Conservation (phyloP, 53 echinoderm and acorn worm genomes). For the Echinometra lucunter region DNA sequence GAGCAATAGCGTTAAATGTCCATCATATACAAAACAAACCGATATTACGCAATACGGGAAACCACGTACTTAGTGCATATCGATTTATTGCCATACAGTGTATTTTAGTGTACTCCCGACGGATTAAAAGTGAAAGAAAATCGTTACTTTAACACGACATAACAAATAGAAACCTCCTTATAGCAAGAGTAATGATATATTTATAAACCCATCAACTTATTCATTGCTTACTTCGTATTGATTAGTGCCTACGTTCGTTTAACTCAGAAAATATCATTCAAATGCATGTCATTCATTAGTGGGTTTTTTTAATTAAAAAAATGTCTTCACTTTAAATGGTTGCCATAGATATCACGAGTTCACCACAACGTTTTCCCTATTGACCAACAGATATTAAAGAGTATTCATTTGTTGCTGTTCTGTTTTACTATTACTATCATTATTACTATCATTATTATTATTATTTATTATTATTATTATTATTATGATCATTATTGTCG, state of each 20-base stretch:
- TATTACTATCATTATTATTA: too few species aligned
- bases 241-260: not conserved
- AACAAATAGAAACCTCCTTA: not conserved
- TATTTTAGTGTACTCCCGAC: conserved; percentile 33
- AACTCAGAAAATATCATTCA: not conserved
- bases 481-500: too few species aligned
- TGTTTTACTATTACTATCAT: not conserved
- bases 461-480: too few species aligned
- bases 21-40: conserved; percentile 14
- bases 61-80: conserved; percentile 31
- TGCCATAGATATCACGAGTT: not conserved
- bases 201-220: conserved; percentile 57
- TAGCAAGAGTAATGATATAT: conserved; percentile 12
- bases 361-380: not conserved
- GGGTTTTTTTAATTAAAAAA: not conserved
- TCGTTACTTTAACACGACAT: conserved; percentile 50
- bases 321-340: not conserved
- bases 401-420: not conserved
- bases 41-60: conserved; percentile 49
- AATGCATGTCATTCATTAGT: not conserved
- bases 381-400: too few species aligned
- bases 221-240: conserved; percentile 26
- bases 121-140: conserved; percentile 53
- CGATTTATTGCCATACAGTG: conserved; percentile 3
- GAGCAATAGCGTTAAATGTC: conserved; percentile 5